Conservation (phyloP, 2,797 vertebrate genomes). For the Rhabdomys pumilio region DNA sequence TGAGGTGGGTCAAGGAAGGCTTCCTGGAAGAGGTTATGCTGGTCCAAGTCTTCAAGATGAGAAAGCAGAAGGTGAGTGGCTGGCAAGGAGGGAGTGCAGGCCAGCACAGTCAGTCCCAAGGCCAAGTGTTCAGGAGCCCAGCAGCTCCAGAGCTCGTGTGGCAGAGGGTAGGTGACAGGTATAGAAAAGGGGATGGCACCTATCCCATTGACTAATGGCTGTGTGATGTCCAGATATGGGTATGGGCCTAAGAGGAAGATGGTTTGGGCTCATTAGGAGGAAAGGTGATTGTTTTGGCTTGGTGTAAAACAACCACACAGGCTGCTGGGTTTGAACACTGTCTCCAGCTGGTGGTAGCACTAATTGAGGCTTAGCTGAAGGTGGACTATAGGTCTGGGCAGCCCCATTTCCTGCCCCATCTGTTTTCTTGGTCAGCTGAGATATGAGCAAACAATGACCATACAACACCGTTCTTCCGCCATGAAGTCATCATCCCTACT, state of each 20-base stretch:
- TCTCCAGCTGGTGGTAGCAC: neutral
- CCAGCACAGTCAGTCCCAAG: fast-evolving
- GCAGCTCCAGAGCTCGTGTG: neutral
- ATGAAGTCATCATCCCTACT: neutral
- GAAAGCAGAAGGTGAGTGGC: neutral
- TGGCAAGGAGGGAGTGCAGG: fast-evolving
- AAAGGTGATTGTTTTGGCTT: neutral
- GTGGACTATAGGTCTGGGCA: neutral
- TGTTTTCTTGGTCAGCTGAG: neutral
- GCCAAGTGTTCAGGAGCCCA: fast-evolving
- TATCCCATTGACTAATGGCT: fast-evolving
- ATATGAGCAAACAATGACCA: neutral
- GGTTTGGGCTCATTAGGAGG: fast-evolving
- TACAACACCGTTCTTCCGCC: neutral
- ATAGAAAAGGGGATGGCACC: fast-evolving
- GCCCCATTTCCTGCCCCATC: neutral
- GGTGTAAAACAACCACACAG: neutral
- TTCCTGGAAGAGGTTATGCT: neutral
- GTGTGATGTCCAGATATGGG: neutral
- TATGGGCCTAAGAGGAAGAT: neutral
- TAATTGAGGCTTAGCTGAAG: neutral
- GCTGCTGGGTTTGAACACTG: neutral
- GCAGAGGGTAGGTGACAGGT: neutral
- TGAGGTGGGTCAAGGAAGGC: neutral
- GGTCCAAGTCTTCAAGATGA: neutral